Base-by-base conservation (phyloP, 2,797 vertebrate species). In the Sarcoramphus papa region DNA sequence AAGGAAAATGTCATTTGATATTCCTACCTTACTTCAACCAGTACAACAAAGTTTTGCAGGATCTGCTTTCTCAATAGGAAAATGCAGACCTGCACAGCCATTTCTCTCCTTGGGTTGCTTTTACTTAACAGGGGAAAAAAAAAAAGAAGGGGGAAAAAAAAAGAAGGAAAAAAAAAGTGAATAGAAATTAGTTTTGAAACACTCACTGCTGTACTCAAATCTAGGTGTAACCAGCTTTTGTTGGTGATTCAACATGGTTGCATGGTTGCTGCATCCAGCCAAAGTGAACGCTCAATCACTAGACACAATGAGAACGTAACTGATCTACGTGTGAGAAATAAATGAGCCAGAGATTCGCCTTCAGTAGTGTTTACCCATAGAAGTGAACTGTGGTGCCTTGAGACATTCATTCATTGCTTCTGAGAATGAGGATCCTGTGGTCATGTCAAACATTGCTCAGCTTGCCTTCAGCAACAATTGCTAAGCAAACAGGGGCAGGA, bases 1-100 rank as follows among this genome's bases (percentile, higher is more conserved):
- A 88, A 59, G 57, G 30, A 63, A 82, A 90, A 81, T 5, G 15
- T 83, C 35, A 81, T 11, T 54, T 77, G 22, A 4, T 54, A 16
- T 33, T 72, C 18, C 54, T 53, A 41, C 23, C 17, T 27, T 47
- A 11, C 9, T 67, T 76, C 20, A 24, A 21, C 2, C 3, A 24
- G 6, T 2, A 14, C 0, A 3, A 27, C 12, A 14, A 53, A 40
- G 12, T 22, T 69, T 68, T 10, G 4, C 2, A 8, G 12, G 7
- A 20, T 62, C 15, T 47, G 1, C 11, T 62, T 48, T 65, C 48
- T 79, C 57, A 24, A 4, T 2, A 43, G 8, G 5, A 50, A 53
- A 68, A 21, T 0, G 0, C 7, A 77, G 22, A 59, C 16, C 35
- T 62, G 33, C 10, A 35, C 5, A 79, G 30, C 5, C 6, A 10